phyloP scores from a whole-genome alignment of 1,140 invertebrate genomes.

The Mactra quadrangularis region DNA sequence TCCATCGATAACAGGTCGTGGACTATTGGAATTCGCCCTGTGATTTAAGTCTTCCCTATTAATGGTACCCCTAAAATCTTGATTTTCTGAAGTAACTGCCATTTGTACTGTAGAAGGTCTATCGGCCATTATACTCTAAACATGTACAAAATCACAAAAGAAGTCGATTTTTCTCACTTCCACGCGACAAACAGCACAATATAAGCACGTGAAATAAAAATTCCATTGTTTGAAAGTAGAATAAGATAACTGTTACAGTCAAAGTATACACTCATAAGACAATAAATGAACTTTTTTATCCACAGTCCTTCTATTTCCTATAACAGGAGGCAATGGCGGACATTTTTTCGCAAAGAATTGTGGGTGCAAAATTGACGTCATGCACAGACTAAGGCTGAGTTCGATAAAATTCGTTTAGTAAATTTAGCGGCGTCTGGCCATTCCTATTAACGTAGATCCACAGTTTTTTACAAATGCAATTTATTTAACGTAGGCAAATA shows the following conservation, averaged over 20 bases:
- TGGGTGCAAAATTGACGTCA: slow-evolving; percentile 50
- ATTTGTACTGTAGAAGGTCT: slow-evolving; percentile 58
- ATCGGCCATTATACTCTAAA: slow-evolving; percentile 58
- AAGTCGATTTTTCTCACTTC: slow-evolving; percentile 42
- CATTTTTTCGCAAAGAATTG: slow-evolving; percentile 45
- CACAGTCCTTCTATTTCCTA: slow-evolving; percentile 48
- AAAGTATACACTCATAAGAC: neutral
- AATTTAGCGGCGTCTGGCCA: no score
- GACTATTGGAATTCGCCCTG: slow-evolving; percentile 16
- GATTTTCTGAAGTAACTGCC: slow-evolving; percentile 65
- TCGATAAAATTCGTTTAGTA: slow-evolving; percentile 32
- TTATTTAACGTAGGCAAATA: no score
- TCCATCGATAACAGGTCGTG: slow-evolving; percentile 35
- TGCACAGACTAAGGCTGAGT: slow-evolving; percentile 31
- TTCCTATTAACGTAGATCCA: no score
- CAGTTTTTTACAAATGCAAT: no score
- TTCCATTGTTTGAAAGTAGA: slow-evolving; percentile 19
- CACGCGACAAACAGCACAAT: neutral
- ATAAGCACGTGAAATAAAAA: neutral
- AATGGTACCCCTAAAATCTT: slow-evolving; percentile 46
- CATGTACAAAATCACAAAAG: slow-evolving; percentile 57
- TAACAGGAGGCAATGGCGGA: slow-evolving; percentile 50
- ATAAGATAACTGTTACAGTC: slow-evolving; percentile 35
- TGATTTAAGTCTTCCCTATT: slow-evolving; percentile 47
- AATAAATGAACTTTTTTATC: slow-evolving; percentile 16